Percentiles rank a stretch among this genome's conserved stretches.
phyloP scores from a whole-genome alignment of 1,140 invertebrate genomes.

The Ceratina australensis region DNA sequence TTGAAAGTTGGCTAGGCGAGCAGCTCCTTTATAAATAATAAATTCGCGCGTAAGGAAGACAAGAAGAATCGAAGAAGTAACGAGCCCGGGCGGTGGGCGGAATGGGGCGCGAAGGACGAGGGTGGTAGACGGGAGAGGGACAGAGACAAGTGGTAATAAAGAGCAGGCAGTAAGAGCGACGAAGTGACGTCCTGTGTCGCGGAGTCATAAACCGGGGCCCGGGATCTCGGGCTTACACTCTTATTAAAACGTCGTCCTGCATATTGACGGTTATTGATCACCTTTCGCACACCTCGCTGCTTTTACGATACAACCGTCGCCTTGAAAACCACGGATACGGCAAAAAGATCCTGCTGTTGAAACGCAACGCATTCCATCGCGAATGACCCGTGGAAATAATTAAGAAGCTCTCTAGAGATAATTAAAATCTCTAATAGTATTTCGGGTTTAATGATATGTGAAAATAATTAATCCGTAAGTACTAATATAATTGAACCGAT shows the following conservation, averaged over 20 bases:
- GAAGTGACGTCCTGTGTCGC: conserved; percentile 78
- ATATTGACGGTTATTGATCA: conserved; percentile 77
- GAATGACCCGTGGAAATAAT: no score
- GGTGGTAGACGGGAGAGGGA: conserved; percentile 33
- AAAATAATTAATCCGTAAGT: no score
- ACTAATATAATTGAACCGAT: no score
- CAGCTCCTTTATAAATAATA: conserved; percentile 77
- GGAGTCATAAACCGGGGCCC: conserved; percentile 73
- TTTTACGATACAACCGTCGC: conserved; percentile 66
- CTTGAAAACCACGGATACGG: conserved; percentile 44
- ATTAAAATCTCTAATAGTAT: no score
- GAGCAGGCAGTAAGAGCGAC: conserved; percentile 67
- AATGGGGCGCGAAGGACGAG: conserved; percentile 50
- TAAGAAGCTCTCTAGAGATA: no score
- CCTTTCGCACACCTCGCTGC: conserved; percentile 52
- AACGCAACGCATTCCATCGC: no score
- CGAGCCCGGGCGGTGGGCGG: background rate
- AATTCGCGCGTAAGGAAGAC: conserved; percentile 60
- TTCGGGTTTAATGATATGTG: no score
- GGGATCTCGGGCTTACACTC: conserved; percentile 68
- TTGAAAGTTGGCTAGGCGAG: conserved; percentile 55
- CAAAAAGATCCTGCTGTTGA: no score
- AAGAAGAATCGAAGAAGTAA: conserved; percentile 25
- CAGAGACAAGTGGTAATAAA: conserved; percentile 73
- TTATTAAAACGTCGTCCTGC: conserved; percentile 75